Conservation (phyloP, 2,797 vertebrate genomes). For the Bradypodion ventrale region DNA sequence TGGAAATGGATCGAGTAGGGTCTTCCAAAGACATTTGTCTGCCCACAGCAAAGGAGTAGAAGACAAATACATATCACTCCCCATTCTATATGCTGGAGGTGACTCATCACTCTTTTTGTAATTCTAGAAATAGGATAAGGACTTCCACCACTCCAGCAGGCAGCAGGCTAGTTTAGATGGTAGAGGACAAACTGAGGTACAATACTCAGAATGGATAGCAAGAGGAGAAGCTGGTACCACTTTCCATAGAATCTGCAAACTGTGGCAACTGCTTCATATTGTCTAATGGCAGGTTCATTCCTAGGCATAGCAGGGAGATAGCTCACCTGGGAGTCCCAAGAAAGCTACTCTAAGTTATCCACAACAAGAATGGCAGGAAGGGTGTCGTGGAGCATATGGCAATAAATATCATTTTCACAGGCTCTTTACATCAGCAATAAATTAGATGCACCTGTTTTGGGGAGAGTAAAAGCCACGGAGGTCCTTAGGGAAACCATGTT, state of each 20-base stretch:
- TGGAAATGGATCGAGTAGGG: too few species aligned
- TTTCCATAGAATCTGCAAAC: not conserved
- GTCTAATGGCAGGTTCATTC: not conserved
- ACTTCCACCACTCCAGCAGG: not conserved
- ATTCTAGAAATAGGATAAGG: not conserved
- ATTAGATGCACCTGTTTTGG: conserved; percentile 35
- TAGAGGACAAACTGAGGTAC: not conserved
- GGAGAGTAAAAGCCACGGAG: conserved; percentile 23
- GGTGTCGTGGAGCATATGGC: too few species aligned
- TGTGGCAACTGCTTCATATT: not conserved
- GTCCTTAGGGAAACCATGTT: conserved; percentile 40
- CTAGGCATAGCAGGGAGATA: not conserved
- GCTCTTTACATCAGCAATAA: not conserved
- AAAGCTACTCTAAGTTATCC: not conserved
- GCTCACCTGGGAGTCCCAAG: too few species aligned
- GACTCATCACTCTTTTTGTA: not conserved
- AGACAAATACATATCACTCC: not conserved
- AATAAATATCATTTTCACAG: not conserved
- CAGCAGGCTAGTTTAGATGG: not conserved
- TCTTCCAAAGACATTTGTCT: not conserved
- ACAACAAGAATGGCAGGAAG: not conserved
- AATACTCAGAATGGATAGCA: not conserved
- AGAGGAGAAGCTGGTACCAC: too few species aligned
- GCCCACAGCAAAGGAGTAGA: not conserved
- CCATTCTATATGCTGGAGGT: not conserved